phyloP scores from a whole-genome alignment of 2,888 invertebrate genomes.

The Portevinia maculata region DNA sequence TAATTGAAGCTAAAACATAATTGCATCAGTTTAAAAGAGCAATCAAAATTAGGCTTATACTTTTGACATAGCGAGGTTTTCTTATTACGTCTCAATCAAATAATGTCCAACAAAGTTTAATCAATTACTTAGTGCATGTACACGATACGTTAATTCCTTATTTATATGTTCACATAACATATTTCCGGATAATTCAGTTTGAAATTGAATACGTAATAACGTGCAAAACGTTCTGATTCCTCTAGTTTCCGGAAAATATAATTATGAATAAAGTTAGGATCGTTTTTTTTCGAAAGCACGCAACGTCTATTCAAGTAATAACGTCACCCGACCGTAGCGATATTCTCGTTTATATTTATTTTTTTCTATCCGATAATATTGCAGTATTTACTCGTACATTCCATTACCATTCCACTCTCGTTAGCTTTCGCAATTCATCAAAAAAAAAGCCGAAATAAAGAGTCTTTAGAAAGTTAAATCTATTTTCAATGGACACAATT shows the following conservation, averaged over 20 bases:
- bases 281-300: slow-evolving; percentile 20
- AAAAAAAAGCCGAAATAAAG: too few species aligned
- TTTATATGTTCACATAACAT: slow-evolving; percentile 9
- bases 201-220: slow-evolving; percentile 47
- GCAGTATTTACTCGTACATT: background rate
- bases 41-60: background rate
- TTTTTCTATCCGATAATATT: background rate
- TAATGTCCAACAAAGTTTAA: too few species aligned
- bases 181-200: slow-evolving; percentile 15
- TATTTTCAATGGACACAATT: slow-evolving; percentile 34
- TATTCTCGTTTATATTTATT: slow-evolving; percentile 43
- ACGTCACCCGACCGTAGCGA: slow-evolving; percentile 39
- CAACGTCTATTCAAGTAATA: slow-evolving; percentile 30
- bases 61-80: too few species aligned
- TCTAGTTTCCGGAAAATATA: slow-evolving; percentile 41
- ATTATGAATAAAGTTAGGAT: slow-evolving; percentile 16
- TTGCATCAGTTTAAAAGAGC: slow-evolving; percentile 4
- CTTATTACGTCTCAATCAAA: too few species aligned
- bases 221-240: slow-evolving; percentile 21
- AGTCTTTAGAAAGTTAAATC: slow-evolving; percentile 56
- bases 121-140: too few species aligned
- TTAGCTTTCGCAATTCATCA: slow-evolving; percentile 18
- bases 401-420: slow-evolving; percentile 18
- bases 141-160: slow-evolving; percentile 11
- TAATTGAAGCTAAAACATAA: background rate